These are phyloP conservation scores for Sebastes nivosus DNA, from an alignment of 2,797 vertebrate species.

Conservation along the genomic window DNA sequence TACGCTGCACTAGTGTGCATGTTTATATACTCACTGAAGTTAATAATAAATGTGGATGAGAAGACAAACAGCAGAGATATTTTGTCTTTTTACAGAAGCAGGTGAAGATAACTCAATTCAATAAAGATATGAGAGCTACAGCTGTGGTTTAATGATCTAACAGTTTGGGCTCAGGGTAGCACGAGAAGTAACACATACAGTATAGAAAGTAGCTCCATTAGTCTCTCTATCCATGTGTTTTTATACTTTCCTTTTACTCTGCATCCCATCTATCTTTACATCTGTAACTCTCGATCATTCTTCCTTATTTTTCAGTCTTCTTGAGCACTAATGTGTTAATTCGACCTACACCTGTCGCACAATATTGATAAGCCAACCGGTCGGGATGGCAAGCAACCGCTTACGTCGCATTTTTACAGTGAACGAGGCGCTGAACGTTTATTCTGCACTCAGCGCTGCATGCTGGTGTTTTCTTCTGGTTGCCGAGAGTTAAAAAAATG, in stretches of 20 bases:
- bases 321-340: background rate
- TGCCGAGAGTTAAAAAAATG: rapidly evolving
- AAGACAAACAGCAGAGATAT: background rate
- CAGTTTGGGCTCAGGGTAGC: background rate
- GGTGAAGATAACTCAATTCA: background rate
- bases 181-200: background rate
- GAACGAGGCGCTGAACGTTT: too few relatives aligned
- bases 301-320: background rate
- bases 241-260: background rate
- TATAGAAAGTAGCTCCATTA: background rate
- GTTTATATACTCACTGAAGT: background rate
- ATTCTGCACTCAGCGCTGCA: too few relatives aligned
- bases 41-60: background rate
- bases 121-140: background rate
- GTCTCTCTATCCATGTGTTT: background rate
- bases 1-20: background rate
- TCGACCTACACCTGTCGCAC: too few relatives aligned
- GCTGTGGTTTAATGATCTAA: background rate
- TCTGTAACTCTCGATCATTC: background rate
- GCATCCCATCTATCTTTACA: background rate
- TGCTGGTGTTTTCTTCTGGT: too few relatives aligned
- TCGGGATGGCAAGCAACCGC: too few relatives aligned
- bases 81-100: background rate
- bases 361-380: too few relatives aligned
- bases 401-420: too few relatives aligned